Conservation (phyloP, 2,797 vertebrate species). For the Parauchenoglanis punctatus region DNA sequence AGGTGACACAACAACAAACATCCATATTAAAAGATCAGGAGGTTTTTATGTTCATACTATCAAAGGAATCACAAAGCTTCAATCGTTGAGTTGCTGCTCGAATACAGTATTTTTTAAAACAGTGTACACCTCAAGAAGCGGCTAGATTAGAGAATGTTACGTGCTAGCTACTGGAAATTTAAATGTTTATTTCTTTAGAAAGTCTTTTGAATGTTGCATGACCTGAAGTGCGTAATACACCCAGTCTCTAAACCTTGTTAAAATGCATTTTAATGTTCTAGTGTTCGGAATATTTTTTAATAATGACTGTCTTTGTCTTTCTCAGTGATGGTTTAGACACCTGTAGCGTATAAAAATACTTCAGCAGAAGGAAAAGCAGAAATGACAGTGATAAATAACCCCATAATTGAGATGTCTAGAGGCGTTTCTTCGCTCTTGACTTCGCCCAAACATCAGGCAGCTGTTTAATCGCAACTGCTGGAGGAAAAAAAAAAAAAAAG, state of each 20-base stretch:
- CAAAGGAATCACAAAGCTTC: too few relatives aligned
- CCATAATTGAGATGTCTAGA: slow-evolving; percentile 76
- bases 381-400: slow-evolving; percentile 67
- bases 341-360: slow-evolving; percentile 59
- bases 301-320: neutral
- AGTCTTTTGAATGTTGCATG: neutral
- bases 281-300: neutral
- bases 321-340: neutral
- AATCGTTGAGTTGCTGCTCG: too few relatives aligned
- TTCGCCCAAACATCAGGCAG: slow-evolving; percentile 68
- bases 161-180: neutral
- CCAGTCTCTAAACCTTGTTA: neutral
- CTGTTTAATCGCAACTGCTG: slow-evolving; percentile 73
- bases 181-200: neutral
- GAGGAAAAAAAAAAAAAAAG: slow-evolving; percentile 28
- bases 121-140: neutral
- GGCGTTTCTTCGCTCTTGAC: slow-evolving; percentile 62
- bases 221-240: neutral
- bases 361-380: slow-evolving; percentile 42
- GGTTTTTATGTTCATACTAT: too few relatives aligned
- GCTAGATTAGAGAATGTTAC: neutral
- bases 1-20: too few relatives aligned
- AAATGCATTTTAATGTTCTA: neutral
- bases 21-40: too few relatives aligned
- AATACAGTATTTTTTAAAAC: too few relatives aligned